Conservation (phyloP, 1,140 invertebrate species). For the Cylas formicarius region DNA sequence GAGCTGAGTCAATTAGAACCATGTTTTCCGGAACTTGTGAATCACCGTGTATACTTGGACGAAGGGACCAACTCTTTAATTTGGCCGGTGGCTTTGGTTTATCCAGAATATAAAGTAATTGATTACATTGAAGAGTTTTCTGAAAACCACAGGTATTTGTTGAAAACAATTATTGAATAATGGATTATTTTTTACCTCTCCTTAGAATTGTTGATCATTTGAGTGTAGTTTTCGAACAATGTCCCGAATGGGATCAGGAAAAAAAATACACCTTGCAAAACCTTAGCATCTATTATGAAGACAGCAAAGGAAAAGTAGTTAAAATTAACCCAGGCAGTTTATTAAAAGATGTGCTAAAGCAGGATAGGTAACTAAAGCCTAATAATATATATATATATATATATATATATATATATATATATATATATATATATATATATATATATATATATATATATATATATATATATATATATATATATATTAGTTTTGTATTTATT, state of each 20-base stretch:
- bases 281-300: slow-evolving; percentile 76
- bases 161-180: not conserved
- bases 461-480: too few species aligned
- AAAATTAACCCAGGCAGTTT: slow-evolving; percentile 53
- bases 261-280: slow-evolving; percentile 58
- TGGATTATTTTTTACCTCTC: slow-evolving; percentile 13
- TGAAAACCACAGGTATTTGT: slow-evolving; percentile 59
- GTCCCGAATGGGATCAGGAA: slow-evolving; percentile 67
- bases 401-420: slow-evolving; percentile 4
- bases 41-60: slow-evolving; percentile 53
- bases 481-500: too few species aligned
- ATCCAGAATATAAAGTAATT: slow-evolving; percentile 68
- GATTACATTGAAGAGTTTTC: slow-evolving; percentile 68
- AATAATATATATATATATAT: slow-evolving; percentile 6
- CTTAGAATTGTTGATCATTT: slow-evolving; percentile 66
- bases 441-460: slow-evolving; percentile 5
- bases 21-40: slow-evolving; percentile 52
- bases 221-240: slow-evolving; percentile 60
- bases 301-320: slow-evolving; percentile 57
- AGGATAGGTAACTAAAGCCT: slow-evolving; percentile 49
- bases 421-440: slow-evolving; percentile 5
- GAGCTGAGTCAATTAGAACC: slow-evolving; percentile 52
- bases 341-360: slow-evolving; percentile 55
- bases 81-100: slow-evolving; percentile 78
- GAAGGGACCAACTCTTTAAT: slow-evolving; percentile 50